These are phyloP conservation scores for Xestia sexstrigata DNA, from an alignment of 2,888 invertebrate genomes.

Conservation along the genomic window DNA sequence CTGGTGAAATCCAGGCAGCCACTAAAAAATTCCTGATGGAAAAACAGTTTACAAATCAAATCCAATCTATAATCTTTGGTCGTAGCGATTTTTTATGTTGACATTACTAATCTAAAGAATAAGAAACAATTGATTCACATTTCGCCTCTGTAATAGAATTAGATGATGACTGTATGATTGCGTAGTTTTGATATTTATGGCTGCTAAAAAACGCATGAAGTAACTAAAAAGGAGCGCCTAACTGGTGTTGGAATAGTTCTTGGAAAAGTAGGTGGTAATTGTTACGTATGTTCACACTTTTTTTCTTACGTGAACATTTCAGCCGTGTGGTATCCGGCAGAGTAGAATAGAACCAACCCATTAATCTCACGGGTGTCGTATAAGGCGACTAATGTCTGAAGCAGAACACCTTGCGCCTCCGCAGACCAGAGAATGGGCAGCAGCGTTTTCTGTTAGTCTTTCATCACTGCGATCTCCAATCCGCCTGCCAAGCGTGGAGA, in stretches of 20 bases:
- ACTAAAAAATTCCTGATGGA: neutral
- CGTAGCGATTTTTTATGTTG: neutral
- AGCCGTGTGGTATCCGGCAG: no score
- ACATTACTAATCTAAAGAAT: neutral
- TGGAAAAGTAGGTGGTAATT: slow-evolving; percentile 7
- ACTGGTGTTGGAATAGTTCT: slow-evolving; percentile 3
- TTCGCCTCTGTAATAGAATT: slow-evolving; percentile 6
- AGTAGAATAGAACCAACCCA: no score
- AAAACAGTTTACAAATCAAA: neutral
- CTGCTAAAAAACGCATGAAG: slow-evolving; percentile 28
- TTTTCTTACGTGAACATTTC: slow-evolving; percentile 21
- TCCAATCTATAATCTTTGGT: neutral
- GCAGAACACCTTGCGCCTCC: no score
- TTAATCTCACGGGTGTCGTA: no score
- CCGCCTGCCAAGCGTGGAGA: no score
- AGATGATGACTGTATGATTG: slow-evolving; percentile 9
- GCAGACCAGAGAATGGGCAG: no score
- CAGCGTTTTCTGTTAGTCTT: no score
- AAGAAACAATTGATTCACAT: neutral
- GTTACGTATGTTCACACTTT: slow-evolving; percentile 22
- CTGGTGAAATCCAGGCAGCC: neutral
- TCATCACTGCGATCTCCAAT: no score
- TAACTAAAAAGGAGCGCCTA: slow-evolving; percentile 1
- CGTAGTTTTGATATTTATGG: slow-evolving; percentile 29
- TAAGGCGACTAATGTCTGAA: no score